Evolutionary conservation across 2,888 invertebrate species (phyloP).

Genomic region (Lysandra coridon): DNA sequence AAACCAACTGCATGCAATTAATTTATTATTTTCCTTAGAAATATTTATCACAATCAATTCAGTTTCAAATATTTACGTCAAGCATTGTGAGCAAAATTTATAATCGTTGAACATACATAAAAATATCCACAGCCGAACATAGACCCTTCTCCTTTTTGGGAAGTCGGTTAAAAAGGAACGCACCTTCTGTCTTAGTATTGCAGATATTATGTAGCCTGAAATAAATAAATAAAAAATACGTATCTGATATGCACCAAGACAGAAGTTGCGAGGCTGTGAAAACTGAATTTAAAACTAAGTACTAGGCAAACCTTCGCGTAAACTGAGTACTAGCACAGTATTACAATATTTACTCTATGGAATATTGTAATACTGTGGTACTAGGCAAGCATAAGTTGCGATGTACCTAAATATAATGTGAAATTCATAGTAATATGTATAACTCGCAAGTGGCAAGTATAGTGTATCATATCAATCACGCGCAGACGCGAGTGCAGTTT

Average conservation of each 20-base stretch:
- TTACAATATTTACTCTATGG: no score
- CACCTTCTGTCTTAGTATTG: no score
- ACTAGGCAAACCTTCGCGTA: background rate
- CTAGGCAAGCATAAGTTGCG: background rate
- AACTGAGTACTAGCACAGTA: background rate
- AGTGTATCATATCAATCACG: slow-evolving; percentile 22
- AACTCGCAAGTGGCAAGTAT: slow-evolving; percentile 18
- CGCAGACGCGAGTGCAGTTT: slow-evolving; percentile 9
- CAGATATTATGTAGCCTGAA: background rate
- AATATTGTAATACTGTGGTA: background rate
- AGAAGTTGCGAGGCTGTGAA: background rate
- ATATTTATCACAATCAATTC: background rate
- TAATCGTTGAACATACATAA: no score
- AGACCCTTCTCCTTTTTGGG: no score
- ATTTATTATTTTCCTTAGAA: background rate
- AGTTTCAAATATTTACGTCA: background rate
- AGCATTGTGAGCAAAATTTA: no score
- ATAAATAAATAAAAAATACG: no score
- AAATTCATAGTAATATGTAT: background rate
- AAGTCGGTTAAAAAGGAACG: no score
- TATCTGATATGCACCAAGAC: background rate
- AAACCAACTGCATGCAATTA: background rate
- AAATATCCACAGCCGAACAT: no score
- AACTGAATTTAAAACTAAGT: background rate
- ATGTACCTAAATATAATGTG: background rate